phyloP scores from a whole-genome alignment of 2,888 invertebrate genomes.

The Plemyria rubiginata region DNA sequence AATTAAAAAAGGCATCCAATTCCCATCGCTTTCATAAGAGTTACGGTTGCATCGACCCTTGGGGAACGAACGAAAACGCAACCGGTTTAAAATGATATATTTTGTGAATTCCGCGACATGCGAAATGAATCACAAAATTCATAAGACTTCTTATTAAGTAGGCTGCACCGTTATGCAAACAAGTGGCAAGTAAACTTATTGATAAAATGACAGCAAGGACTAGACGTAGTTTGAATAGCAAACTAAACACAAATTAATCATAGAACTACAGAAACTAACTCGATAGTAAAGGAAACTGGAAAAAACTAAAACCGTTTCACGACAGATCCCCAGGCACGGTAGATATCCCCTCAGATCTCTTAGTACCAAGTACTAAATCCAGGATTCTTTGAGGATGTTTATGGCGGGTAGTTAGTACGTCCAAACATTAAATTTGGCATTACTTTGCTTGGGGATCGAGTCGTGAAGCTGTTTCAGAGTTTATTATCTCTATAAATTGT shows the following conservation, averaged over 20 bases:
- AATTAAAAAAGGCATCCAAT: neutral
- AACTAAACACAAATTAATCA: neutral
- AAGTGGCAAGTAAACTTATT: conserved; percentile 21
- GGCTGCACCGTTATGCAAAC: conserved; percentile 52
- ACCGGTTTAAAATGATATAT: conserved; percentile 46
- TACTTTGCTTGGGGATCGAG: too few relatives aligned
- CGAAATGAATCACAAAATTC: conserved; percentile 47
- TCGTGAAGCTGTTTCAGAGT: too few relatives aligned
- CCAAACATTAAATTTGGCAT: too few relatives aligned
- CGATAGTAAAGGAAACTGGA: neutral
- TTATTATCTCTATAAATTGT: too few relatives aligned
- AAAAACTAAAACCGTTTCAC: too few relatives aligned
- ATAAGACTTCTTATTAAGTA: conserved; percentile 47
- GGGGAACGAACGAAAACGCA: conserved; percentile 39
- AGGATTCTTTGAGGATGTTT: too few relatives aligned
- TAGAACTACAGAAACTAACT: neutral
- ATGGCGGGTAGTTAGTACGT: too few relatives aligned
- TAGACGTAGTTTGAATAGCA: conserved; percentile 1
- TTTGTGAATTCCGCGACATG: conserved; percentile 41
- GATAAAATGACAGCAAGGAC: conserved; percentile 11
- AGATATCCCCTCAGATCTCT: too few relatives aligned
- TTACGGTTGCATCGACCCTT: conserved; percentile 27
- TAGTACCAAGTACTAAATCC: too few relatives aligned
- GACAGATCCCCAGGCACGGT: too few relatives aligned
- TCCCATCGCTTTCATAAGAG: conserved; percentile 12